These are phyloP conservation scores for Brachypodius melanocephalos DNA, from an alignment of 2,113 vertebrate species.

Conservation along the genomic window DNA sequence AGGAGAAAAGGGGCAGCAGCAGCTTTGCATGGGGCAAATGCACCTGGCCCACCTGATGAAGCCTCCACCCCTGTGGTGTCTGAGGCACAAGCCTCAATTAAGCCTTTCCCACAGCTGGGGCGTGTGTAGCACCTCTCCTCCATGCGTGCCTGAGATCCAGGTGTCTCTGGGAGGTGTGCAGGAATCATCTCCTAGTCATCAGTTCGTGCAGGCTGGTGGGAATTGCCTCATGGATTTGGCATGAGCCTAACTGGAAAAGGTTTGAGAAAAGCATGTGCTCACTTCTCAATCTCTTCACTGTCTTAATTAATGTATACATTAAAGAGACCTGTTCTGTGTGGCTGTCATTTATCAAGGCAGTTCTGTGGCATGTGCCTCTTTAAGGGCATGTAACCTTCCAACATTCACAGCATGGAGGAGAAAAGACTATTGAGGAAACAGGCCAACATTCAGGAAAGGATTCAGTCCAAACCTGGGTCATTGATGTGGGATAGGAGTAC, in stretches of 20 bases:
- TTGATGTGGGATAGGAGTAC: not conserved
- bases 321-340: rapidly evolving
- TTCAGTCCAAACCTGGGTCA: not conserved
- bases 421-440: not conserved
- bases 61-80: not conserved
- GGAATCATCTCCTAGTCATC: not conserved
- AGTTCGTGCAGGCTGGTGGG: rapidly evolving
- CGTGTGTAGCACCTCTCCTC: rapidly evolving
- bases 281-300: not conserved
- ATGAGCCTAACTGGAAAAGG: not conserved
- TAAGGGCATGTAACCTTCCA: not conserved
- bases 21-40: not conserved
- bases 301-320: rapidly evolving
- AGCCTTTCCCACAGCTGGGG: not conserved
- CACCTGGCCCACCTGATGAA: not conserved
- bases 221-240: not conserved
- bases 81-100: not conserved
- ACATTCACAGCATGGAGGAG: rapidly evolving
- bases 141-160: rapidly evolving
- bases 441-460: not conserved
- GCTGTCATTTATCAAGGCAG: rapidly evolving
- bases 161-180: not conserved
- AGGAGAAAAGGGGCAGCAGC: not conserved
- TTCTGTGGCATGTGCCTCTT: not conserved
- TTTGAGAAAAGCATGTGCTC: not conserved